Conservation (phyloP, 2,888 invertebrate genomes). For the Dromius quadrimaculatus region DNA sequence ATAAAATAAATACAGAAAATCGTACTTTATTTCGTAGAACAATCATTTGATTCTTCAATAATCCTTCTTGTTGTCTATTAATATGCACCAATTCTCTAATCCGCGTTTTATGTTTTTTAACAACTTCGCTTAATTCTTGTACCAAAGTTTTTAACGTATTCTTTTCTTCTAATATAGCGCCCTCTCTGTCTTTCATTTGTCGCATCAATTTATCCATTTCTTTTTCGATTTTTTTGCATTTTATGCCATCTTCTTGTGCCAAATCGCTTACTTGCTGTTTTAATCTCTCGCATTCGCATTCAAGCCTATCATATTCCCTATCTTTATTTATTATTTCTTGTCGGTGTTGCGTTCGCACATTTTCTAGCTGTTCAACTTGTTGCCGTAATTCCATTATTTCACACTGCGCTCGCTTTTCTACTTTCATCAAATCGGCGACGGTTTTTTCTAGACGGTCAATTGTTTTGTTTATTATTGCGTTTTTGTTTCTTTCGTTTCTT, state of each 20-base stretch:
- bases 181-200: conserved; percentile 52
- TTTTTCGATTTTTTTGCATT: conserved; percentile 48
- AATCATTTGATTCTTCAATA: conserved; percentile 53
- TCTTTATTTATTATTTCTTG: background rate
- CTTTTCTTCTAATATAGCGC: conserved; percentile 52
- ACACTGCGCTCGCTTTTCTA: conserved; percentile 12
- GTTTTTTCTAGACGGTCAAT: conserved; percentile 23
- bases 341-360: background rate
- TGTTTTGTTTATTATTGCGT: conserved; percentile 3
- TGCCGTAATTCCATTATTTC: conserved; percentile 11
- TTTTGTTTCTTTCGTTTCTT: conserved; percentile 30
- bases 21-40: conserved; percentile 54
- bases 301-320: background rate
- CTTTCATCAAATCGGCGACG: conserved; percentile 13
- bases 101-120: conserved; percentile 53
- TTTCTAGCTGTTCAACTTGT: conserved; percentile 12
- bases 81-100: conserved; percentile 53
- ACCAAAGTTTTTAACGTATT: conserved; percentile 53
- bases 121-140: conserved; percentile 52
- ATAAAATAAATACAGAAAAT: background rate
- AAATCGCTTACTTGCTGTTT: conserved; percentile 8
- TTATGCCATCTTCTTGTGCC: background rate
- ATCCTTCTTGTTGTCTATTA: conserved; percentile 54
- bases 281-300: conserved; percentile 14
- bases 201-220: conserved; percentile 50